Conservation (phyloP, 2,113 vertebrate species). For the Silurus asotus region DNA sequence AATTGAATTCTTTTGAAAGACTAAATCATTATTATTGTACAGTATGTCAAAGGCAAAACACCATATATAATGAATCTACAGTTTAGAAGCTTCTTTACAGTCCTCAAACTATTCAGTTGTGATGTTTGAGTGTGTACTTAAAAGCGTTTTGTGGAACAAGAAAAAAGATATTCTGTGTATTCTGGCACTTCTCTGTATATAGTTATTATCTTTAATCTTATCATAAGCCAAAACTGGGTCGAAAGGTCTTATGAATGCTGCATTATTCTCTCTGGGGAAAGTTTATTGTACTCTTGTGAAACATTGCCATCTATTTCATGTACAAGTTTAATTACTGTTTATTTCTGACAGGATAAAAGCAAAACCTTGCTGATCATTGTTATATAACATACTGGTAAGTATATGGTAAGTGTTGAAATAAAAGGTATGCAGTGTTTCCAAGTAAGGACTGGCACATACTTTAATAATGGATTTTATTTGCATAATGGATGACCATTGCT, state of each 20-base stretch:
- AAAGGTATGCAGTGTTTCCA: not conserved
- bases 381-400: not conserved
- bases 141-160: not conserved
- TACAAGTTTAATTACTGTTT: not conserved
- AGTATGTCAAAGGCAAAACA: not conserved
- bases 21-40: not conserved
- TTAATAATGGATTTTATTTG: not conserved
- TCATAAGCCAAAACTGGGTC: not conserved
- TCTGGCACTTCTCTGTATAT: conserved; percentile 28
- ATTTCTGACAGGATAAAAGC: conserved; percentile 15
- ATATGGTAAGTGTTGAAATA: not conserved
- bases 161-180: not conserved
- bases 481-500: no score
- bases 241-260: not conserved
- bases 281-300: not conserved
- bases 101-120: not conserved
- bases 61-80: not conserved
- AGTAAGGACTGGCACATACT: not conserved
- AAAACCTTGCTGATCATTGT: not conserved
- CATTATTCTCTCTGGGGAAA: not conserved
- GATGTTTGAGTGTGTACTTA: not conserved
- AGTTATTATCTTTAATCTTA: conserved; percentile 40
- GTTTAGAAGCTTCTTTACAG: not conserved
- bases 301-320: not conserved
- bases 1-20: not conserved